A percentile compares a stretch with the other conserved stretches of the same genome.
Evolutionary conservation across 2,113 vertebrate genomes (phyloP).

Genomic region (Speoplatyrhinus poulsoni): DNA sequence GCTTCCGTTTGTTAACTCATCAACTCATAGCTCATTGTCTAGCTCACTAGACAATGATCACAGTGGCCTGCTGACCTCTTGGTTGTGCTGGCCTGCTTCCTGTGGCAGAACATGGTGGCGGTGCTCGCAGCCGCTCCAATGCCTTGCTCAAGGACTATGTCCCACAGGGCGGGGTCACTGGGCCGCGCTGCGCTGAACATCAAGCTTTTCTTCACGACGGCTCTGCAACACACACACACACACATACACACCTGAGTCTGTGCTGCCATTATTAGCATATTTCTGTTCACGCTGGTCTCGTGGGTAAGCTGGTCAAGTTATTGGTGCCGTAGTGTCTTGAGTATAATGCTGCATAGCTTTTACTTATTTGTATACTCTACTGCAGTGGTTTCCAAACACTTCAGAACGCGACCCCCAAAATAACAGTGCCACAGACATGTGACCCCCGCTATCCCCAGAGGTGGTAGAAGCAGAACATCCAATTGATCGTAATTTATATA

Average conservation of each 20-base stretch:
- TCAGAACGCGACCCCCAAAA: no score
- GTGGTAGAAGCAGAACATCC: no score
- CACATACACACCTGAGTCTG: conserved; percentile 1
- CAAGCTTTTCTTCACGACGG: conserved; percentile 82
- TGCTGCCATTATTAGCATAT: no score
- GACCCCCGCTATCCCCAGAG: no score
- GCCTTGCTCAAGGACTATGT: conserved; percentile 75
- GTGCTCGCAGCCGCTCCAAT: conserved; percentile 61
- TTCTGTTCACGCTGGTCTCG: no score
- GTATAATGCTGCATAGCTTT: no score
- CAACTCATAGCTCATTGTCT: no score
- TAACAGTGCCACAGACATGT: no score
- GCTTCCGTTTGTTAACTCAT: no score
- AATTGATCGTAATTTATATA: no score
- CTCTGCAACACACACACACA: conserved; percentile 71
- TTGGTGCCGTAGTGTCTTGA: neutral
- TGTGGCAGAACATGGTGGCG: conserved; percentile 82
- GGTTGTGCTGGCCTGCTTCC: conserved; percentile 66
- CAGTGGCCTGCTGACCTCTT: conserved; percentile 74
- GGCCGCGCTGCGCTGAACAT: conserved; percentile 77
- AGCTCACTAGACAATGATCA: no score
- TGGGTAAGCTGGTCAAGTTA: neutral
- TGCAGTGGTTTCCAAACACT: neutral
- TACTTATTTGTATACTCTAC: no score
- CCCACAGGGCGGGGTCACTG: conserved; percentile 85